Evolutionary conservation across 2,113 vertebrate species (phyloP), one percentile per base, ranked within the genome.

Genomic region (Plecturocebus donacophilus): DNA sequence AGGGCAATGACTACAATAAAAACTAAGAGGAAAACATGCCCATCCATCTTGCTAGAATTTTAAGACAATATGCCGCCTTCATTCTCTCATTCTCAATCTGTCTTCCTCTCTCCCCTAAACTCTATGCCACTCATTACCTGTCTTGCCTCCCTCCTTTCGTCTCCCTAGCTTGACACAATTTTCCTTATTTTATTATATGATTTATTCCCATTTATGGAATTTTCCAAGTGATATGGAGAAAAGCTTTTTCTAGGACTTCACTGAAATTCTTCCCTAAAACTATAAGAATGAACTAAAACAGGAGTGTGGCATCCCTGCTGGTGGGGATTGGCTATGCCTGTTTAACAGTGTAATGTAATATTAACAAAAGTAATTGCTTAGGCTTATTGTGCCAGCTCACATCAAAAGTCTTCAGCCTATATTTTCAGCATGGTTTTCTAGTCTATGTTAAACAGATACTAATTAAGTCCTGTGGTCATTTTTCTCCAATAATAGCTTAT

Each of bases 341-440:
- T 80, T 87, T 84, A 17, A 66, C 4, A 71, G 27, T 32, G 9
- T 76, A 70, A 88, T 47, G 3, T 6, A 81, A 49, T 92, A 93
- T 73, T 86, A 64, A 64, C 47, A 68, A 82, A 71, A 95, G 42
- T 92, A 84, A 80, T 80, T 87, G 19, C 21, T 91, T 91, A 84
- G 70, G 30, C 35, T 35, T 52, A 52, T 17, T 52, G 16, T 0
- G 52, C 30, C 14, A 87, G 38, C 1, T 52, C 7, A 42, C 5
- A 68, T 27, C 23, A 58, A 86, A 86, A 47, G 16, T 10, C 16
- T 91, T 58, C 20, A 91, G 35, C 13, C 21, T 25, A 45, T 47
- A 87, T 52, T 61, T 23, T 80, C 35, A 86, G 30, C 9, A 42
- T 21, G 2, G 2, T 64, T 90, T 92, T 73, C 25, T 12, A 54